Percentiles rank a stretch among this genome's conserved stretches.
Conservation (phyloP, 2,113 vertebrate genomes). For the Lonchura striata region DNA sequence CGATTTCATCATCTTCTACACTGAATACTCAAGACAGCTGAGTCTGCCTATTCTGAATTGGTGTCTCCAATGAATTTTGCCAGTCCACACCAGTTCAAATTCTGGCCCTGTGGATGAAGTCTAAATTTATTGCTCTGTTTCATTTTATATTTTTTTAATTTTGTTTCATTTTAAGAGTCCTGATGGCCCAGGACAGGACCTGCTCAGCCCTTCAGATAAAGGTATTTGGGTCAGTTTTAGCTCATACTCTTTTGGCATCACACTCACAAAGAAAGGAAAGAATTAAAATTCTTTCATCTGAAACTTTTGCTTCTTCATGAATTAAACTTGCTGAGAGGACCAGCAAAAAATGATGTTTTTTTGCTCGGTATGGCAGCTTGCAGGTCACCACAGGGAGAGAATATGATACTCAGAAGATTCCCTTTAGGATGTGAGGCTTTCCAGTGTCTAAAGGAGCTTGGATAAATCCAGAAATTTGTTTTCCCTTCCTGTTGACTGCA, state of each 20-base stretch:
- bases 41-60: neutral
- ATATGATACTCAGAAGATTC: neutral
- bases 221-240: neutral
- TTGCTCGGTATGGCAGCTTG: neutral
- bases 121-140: neutral
- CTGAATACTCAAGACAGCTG: neutral
- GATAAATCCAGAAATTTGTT: neutral
- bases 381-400: neutral
- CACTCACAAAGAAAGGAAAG: neutral
- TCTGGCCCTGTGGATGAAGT: neutral
- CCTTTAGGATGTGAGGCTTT: neutral
- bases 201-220: neutral
- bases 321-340: neutral
- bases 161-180: neutral
- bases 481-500: neutral
- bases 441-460: neutral
- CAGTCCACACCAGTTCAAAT: neutral
- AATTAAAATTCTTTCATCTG: neutral
- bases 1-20: neutral
- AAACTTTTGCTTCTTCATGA: neutral
- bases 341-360: neutral
- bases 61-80: neutral
- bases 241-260: neutral
- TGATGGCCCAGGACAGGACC: neutral
- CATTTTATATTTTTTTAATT: neutral